Conservation (phyloP, 2,113 vertebrate genomes). For the Alaudala cheleensis region DNA sequence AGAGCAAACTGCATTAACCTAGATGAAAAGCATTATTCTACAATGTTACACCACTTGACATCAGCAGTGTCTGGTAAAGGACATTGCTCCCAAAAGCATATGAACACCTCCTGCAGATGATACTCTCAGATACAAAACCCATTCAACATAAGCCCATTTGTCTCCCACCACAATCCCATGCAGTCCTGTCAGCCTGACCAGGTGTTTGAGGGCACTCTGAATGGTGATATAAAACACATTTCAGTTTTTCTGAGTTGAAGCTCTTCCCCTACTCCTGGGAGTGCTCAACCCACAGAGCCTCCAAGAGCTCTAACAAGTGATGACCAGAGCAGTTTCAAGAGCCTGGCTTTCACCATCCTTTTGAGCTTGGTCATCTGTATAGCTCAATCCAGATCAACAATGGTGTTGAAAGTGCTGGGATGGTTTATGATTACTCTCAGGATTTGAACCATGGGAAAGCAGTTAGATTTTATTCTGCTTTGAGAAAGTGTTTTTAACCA, state of each 20-base stretch:
- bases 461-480: not conserved
- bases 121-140: not conserved
- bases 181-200: not conserved
- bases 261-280: conserved; percentile 20
- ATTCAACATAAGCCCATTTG: not conserved
- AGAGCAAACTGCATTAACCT: not conserved
- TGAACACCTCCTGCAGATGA: not conserved
- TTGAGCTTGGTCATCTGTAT: conserved; percentile 11
- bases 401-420: conserved; percentile 20
- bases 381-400: not conserved
- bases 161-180: not conserved
- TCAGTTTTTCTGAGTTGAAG: conserved; percentile 29
- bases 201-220: not conserved
- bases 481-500: conserved; percentile 13
- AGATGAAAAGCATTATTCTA: not conserved
- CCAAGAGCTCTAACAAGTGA: conserved; percentile 43
- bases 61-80: not conserved
- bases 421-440: conserved; percentile 9
- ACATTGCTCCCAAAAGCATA: not conserved
- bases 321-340: conserved; percentile 16
- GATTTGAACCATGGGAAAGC: not conserved
- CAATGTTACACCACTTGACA: not conserved
- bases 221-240: not conserved
- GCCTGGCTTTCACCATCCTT: conserved; percentile 59
- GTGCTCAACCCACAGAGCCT: conserved; percentile 7